Evolutionary conservation across 2,888 invertebrate species (phyloP).

Genomic region (Leucophora obtusa): DNA sequence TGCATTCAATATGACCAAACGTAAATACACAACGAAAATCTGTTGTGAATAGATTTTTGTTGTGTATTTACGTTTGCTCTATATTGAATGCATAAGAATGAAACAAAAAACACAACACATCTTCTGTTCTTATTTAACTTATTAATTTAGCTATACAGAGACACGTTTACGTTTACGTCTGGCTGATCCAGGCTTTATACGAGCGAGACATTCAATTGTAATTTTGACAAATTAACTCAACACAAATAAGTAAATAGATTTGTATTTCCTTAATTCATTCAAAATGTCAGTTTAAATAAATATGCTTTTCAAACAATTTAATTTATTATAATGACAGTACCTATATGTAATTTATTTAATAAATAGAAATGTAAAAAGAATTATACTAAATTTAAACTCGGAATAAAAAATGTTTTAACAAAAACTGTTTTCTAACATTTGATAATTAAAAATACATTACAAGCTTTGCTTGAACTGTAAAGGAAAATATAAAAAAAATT

Average conservation of each 20-base stretch:
- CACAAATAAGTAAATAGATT: neutral
- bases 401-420: neutral
- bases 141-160: too few relatives aligned
- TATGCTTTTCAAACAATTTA: slow-evolving; percentile 34
- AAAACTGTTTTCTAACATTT: neutral
- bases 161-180: too few relatives aligned
- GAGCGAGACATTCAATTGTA: too few relatives aligned
- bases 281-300: slow-evolving; percentile 35
- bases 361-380: neutral
- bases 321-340: slow-evolving; percentile 20
- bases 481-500: neutral
- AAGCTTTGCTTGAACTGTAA: neutral
- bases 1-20: too few relatives aligned
- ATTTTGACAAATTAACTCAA: neutral
- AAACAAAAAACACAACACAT: too few relatives aligned
- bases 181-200: too few relatives aligned
- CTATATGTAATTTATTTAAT: slow-evolving; percentile 14
- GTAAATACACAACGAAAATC: too few relatives aligned
- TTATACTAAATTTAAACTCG: neutral
- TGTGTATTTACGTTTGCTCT: too few relatives aligned
- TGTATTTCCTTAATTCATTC: slow-evolving; percentile 26
- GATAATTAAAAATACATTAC: slow-evolving; percentile 26
- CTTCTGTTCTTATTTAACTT: too few relatives aligned
- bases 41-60: too few relatives aligned
- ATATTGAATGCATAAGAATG: too few relatives aligned